phyloP scores from a whole-genome alignment of 2,797 vertebrate species.

The Anniella stebbinsi region DNA sequence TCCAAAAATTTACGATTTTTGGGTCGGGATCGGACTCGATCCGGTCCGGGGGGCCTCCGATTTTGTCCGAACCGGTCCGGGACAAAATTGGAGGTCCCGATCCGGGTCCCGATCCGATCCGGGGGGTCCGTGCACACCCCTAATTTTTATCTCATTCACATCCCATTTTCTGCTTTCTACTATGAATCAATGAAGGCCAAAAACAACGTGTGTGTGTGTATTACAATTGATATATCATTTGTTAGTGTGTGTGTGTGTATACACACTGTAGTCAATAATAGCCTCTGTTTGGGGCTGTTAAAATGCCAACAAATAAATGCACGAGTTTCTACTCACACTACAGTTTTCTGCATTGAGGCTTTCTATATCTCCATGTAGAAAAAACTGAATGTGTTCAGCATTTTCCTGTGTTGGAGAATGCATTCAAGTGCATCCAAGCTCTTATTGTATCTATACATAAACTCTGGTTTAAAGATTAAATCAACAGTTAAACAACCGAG shows the following conservation, averaged over 20 bases:
- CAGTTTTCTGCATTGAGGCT: neutral
- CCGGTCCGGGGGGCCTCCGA: no score
- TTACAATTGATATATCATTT: no score
- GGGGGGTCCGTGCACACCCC: no score
- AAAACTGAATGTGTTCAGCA: neutral
- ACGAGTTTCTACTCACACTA: neutral
- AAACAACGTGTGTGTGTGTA: no score
- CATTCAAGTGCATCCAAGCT: neutral
- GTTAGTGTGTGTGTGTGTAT: no score
- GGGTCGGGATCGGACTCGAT: no score
- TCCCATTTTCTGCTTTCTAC: neutral
- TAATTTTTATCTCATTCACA: neutral
- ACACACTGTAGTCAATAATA: neutral
- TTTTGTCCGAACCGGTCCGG: no score
- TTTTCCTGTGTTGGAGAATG: neutral
- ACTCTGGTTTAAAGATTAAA: neutral
- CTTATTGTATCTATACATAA: neutral
- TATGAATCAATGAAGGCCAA: no score
- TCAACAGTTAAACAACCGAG: neutral
- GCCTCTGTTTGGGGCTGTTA: neutral
- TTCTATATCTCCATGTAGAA: neutral
- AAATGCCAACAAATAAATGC: neutral
- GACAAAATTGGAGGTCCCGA: no score
- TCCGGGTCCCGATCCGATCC: no score
- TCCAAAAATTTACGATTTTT: no score